Conservation (phyloP, 1,140 invertebrate species). For the Bombus balteatus region DNA sequence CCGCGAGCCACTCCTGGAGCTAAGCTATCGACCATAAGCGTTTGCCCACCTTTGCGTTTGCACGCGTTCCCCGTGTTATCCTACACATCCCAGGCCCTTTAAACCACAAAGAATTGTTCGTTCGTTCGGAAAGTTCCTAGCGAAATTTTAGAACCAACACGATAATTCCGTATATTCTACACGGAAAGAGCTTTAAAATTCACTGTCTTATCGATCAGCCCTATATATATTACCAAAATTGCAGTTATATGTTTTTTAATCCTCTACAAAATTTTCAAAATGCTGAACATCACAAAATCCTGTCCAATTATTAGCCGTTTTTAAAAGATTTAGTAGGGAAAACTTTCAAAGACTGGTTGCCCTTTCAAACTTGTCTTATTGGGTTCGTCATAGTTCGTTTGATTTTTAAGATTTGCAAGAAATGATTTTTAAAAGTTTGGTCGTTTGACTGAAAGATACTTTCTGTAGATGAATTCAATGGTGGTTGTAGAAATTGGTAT, state of each 20-base stretch:
- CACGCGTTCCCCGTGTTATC: constrained; percentile 23
- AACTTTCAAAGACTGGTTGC: too few relatives aligned
- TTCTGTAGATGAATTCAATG: background rate
- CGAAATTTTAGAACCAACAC: background rate
- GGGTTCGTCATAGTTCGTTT: too few relatives aligned
- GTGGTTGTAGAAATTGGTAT: background rate
- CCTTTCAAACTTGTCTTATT: too few relatives aligned
- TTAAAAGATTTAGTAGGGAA: too few relatives aligned
- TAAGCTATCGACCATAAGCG: constrained; percentile 49
- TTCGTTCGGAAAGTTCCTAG: background rate
- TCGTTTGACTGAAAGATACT: background rate
- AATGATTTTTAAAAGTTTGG: background rate
- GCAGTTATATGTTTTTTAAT: too few relatives aligned
- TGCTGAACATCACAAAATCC: fast-evolving
- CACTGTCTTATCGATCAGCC: too few relatives aligned
- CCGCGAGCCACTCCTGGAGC: constrained; percentile 71
- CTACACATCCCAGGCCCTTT: constrained; percentile 5
- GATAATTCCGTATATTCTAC: too few relatives aligned
- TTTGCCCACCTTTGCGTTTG: constrained; percentile 41
- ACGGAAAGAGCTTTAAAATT: too few relatives aligned
- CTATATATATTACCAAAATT: too few relatives aligned
- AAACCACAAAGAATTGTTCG: constrained; percentile 14
- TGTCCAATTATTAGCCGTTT: too few relatives aligned
- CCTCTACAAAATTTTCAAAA: too few relatives aligned
- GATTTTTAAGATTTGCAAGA: background rate